Percentiles rank a stretch among this genome's conserved stretches.
phyloP scores from a whole-genome alignment of 64 coral and sea anemone species.

The Hydrozoanthus tunicans region DNA sequence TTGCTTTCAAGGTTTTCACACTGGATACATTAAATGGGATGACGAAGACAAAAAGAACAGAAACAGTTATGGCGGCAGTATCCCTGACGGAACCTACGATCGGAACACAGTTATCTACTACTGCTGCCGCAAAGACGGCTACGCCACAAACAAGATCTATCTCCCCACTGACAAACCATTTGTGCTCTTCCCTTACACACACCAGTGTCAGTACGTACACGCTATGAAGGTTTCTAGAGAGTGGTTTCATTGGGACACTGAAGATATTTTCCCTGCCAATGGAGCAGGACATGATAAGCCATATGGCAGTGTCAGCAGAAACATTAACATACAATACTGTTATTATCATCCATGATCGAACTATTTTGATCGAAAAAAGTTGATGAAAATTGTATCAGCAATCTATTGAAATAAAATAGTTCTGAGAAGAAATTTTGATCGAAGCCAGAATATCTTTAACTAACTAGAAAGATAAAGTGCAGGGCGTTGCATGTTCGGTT shows the following conservation, averaged over 20 bases:
- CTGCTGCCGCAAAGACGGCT: slow-evolving; percentile 52
- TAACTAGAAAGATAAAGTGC: too few relatives aligned
- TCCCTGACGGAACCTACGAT: slow-evolving; percentile 31
- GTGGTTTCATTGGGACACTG: slow-evolving; percentile 61
- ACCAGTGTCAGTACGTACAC: slow-evolving; percentile 63
- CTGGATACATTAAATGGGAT: slow-evolving; percentile 58
- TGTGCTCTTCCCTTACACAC: slow-evolving; percentile 61
- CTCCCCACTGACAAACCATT: slow-evolving; percentile 61
- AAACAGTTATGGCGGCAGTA: slow-evolving; percentile 46
- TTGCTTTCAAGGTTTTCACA: slow-evolving; percentile 21
- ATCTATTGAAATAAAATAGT: too few relatives aligned
- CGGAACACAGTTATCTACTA: slow-evolving; percentile 36
- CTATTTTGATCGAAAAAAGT: background rate
- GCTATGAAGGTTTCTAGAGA: slow-evolving; percentile 38
- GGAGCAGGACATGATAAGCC: background rate
- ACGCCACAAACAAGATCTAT: slow-evolving; percentile 50
- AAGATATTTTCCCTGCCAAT: slow-evolving; percentile 48
- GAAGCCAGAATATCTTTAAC: background rate
- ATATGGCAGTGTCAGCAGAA: slow-evolving; percentile 13
- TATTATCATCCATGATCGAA: slow-evolving; percentile 37
- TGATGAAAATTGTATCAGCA: background rate
- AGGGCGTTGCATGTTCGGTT: too few relatives aligned
- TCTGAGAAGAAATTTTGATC: background rate
- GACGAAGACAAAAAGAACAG: slow-evolving; percentile 53
- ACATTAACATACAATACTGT: slow-evolving; percentile 45